A percentile compares a stretch with the other conserved stretches of the same genome.
Evolutionary conservation across 2,797 vertebrate species (phyloP).

Genomic region (Megaceryle alcyon): DNA sequence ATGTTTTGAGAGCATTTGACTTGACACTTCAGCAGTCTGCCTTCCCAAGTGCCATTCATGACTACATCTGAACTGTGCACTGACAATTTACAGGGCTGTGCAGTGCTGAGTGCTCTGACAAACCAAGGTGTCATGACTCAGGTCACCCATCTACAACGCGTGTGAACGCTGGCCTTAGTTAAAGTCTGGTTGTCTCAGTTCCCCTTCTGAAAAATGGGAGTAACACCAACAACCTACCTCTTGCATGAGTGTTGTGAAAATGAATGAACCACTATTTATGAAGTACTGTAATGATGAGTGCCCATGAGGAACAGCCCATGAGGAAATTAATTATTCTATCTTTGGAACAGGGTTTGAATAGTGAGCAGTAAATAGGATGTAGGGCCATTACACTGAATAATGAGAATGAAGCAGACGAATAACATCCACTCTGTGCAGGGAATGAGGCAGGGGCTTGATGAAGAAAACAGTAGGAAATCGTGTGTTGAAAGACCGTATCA

Average conservation of each 20-base stretch:
- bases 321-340: constrained; percentile 73
- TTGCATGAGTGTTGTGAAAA: constrained; percentile 53
- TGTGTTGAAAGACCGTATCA: not conserved
- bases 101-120: not conserved
- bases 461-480: not conserved
- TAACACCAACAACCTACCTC: not conserved
- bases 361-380: constrained; percentile 67
- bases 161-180: not conserved
- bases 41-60: not conserved
- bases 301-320: constrained; percentile 62
- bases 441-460: not conserved
- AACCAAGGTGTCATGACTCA: not conserved
- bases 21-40: not conserved
- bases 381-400: constrained; percentile 62
- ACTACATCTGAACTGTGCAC: not conserved
- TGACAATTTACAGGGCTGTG: rapidly evolving
- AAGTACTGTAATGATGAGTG: constrained; percentile 66
- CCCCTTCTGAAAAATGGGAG: constrained; percentile 18
- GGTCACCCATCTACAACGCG: not conserved
- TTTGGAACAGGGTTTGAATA: constrained; percentile 64
- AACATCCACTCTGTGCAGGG: not conserved
- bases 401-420: constrained; percentile 42
- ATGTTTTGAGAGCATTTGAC: not conserved
- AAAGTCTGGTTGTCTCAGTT: constrained; percentile 42
- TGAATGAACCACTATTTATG: constrained; percentile 71